Base-by-base conservation (phyloP, 1,140 invertebrate species). In the Spodoptera frugiperda region DNA sequence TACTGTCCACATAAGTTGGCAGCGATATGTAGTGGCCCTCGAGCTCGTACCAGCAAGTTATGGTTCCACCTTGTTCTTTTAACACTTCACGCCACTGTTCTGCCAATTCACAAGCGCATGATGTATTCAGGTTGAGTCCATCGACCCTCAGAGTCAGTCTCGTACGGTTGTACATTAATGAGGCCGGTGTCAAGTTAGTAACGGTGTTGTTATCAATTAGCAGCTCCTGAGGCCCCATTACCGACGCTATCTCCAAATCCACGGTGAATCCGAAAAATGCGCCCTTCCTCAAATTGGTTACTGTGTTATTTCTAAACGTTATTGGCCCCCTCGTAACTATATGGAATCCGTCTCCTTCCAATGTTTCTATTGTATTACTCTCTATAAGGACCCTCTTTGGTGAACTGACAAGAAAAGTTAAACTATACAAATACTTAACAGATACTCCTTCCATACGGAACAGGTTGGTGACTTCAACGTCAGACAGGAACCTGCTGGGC, bases 401-500 rank as follows among this genome's bases (percentile, higher is more conserved):
- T 61, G 94, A 94, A 68, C 88, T 94, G 68, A 96, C 92, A 80
- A 95, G 95, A 89, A 97, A 96, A 4, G 96, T 95, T 85, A 96
- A 95, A 82, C 95, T 95, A 63, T 96, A 95, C 17, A 97, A 87
- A 65, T 90, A 91, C 3, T 95, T 89, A 3, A 96, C 90, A 1
- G 85, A 86, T 82, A 96, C 96, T 68, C 96, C 95, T 21, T 95
- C 94, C 75, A 97, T 95, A 25, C 94, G 92, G 39, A 97, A 95
- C 63, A 95, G 94, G 55, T 96, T 92, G 53, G 94, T 94, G 11
- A 98, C 95, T 77, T 96, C 96, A 46, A 98, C 90, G 70, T 97
- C 97, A 53, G 96, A 96, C 87, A 97, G 95, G 61, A 96, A 95
- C 53, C 96, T 95, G 71, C 96, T 97, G 0, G 97, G 96, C 46